A percentile compares a stretch with the other conserved stretches of the same genome.
phyloP scores from a whole-genome alignment of 2,888 invertebrate genomes.

The Diarsia brunnea region DNA sequence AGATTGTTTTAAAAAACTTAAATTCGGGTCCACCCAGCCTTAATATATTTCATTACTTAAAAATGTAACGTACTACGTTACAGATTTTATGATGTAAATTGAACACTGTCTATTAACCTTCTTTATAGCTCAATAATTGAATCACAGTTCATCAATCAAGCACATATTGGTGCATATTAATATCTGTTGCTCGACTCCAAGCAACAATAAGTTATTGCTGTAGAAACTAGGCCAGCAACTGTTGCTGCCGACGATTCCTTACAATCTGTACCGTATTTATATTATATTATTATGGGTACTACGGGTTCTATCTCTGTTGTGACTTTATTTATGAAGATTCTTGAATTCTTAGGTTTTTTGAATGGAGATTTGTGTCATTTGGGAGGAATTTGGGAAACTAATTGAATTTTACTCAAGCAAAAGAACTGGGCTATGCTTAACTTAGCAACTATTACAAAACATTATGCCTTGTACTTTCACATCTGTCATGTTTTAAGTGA shows the following conservation, averaged over 20 bases:
- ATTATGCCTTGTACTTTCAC: no score
- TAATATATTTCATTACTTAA: no score
- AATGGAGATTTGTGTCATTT: neutral
- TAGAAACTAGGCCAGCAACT: conserved; percentile 52
- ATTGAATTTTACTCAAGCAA: neutral
- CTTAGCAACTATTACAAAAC: neutral
- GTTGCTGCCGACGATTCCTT: conserved; percentile 34
- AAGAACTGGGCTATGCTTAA: neutral
- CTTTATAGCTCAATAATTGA: neutral
- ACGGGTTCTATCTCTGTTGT: neutral
- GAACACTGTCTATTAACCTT: neutral
- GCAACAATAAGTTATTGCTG: conserved; percentile 41
- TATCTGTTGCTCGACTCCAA: conserved; percentile 26
- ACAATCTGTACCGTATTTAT: conserved; percentile 16
- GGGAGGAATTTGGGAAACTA: neutral
- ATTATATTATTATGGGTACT: no score
- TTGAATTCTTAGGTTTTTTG: neutral
- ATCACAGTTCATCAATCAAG: conserved; percentile 3
- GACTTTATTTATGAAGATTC: conserved; percentile 5
- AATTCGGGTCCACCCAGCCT: no score
- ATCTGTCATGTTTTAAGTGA: no score
- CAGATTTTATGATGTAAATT: neutral
- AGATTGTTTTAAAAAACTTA: no score
- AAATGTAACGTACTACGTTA: no score
- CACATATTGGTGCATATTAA: conserved; percentile 10